These are phyloP conservation scores for Erethizon dorsatum DNA, from an alignment of 2,797 vertebrate genomes.

Conservation along the genomic window DNA sequence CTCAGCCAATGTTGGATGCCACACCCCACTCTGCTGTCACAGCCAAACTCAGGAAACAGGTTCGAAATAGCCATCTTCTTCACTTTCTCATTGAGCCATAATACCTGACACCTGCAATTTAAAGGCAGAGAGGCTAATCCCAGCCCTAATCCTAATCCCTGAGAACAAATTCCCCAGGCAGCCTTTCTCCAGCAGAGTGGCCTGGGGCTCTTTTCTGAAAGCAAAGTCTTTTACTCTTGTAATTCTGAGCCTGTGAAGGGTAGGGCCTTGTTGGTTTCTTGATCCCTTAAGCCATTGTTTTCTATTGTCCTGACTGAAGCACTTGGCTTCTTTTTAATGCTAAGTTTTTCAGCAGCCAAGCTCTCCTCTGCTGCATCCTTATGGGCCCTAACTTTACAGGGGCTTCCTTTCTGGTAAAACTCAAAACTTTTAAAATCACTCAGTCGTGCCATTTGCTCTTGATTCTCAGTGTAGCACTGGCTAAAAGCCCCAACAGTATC, in stretches of 20 bases:
- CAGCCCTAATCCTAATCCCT: not conserved
- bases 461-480: not conserved
- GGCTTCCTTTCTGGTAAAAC: not conserved
- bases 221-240: not conserved
- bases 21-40: not conserved
- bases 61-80: not conserved
- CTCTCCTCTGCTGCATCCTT: not conserved
- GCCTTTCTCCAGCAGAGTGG: not conserved
- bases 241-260: not conserved
- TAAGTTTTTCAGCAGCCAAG: not conserved
- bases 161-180: not conserved
- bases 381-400: not conserved
- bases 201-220: not conserved
- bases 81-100: not conserved
- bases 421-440: not conserved
- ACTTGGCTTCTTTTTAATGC: not conserved
- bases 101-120: not conserved
- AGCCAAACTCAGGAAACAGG: not conserved
- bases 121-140: not conserved
- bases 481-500: not conserved
- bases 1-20: not conserved
- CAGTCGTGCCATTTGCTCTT: not conserved
- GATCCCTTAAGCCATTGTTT: not conserved
- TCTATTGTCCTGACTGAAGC: not conserved
- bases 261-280: not conserved